Base-by-base conservation (phyloP, 2,113 vertebrate genomes). In the Emydocephalus ijimae region DNA sequence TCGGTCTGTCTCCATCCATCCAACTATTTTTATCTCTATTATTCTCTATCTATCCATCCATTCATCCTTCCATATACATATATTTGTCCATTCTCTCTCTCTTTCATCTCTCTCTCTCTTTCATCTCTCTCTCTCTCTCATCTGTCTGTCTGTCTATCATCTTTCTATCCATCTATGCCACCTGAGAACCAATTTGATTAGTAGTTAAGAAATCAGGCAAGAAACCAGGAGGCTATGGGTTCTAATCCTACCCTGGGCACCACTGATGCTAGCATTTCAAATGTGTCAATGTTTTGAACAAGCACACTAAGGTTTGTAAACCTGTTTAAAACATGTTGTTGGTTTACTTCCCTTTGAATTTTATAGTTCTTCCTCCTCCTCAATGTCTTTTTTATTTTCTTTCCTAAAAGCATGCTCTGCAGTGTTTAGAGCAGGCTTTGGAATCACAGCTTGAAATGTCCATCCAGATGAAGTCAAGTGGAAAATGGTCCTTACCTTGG, bases 391-490 rank as follows among this genome's bases (percentile, higher is more conserved):
- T 29, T 29, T 20, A 45, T 57, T n/a, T 86, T 56, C 5, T 57
- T 86, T 29, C 39, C 55, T 74, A 59, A 89, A 55, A 89, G 94
- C 95, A 95, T 92, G 91, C 95, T 96, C 97, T 97, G 96, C 95
- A 95, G 93, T 96, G 93, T 95, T 61, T 94, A 97, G 95, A 97
- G 96, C 96, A 97, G 94, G 97, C 96, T 97, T 97, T 96, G 96
- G 97, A 98, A 97, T 97, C 96, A 97, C 96, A 97, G 97, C 96
- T 98, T 97, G 97, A 98, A 97, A 97, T 97, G 96, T 94, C 96
- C 96, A 97, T 97, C 97, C 94, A 95, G 94, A 92, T 94, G 96
- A 97, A 98, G 95, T 97, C 97, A 97, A 97, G 97, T 96, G 96
- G 96, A 97, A 98, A 98, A 98, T 97, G 96, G 98, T 97, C 97